Percentiles rank a stretch among this genome's conserved stretches.
Conservation (phyloP, 2,797 vertebrate genomes). For the Epinephelus malabaricus region DNA sequence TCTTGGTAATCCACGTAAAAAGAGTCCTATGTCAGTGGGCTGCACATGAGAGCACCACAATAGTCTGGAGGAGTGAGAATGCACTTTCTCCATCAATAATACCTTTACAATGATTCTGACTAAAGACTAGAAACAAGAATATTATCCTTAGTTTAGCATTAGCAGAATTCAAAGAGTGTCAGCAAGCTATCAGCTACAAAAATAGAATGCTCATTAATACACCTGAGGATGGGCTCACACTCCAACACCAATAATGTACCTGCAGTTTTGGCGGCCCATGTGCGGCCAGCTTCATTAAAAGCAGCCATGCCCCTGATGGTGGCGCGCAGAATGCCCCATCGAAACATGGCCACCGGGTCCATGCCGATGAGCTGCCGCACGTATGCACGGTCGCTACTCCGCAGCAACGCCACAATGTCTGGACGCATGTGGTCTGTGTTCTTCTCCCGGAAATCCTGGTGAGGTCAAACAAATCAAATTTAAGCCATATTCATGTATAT, state of each 20-base stretch:
- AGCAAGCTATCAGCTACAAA: not conserved
- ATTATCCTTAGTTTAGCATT: not conserved
- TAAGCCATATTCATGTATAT: not conserved
- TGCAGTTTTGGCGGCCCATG: constrained; percentile 89
- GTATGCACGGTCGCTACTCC: constrained; percentile 94
- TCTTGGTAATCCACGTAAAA: constrained; percentile 62
- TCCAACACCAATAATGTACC: constrained; percentile 71
- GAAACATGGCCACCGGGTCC: constrained; percentile 98
- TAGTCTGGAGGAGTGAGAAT: constrained; percentile 48
- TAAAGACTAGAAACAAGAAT: not conserved
- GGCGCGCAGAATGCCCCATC: constrained; percentile 95
- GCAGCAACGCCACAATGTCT: constrained; percentile 94
- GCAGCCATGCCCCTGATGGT: constrained; percentile 92
- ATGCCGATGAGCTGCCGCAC: constrained; percentile 96
- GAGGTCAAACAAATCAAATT: not conserved
- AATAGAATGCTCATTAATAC: not conserved
- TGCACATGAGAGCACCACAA: constrained; percentile 48
- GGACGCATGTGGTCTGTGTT: constrained; percentile 99
- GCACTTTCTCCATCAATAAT: not conserved
- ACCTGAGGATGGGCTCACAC: not conserved
- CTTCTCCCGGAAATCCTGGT: constrained; percentile 97
- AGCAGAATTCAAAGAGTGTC: not conserved
- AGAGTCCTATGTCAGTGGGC: constrained; percentile 49
- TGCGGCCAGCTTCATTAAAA: constrained; percentile 91
- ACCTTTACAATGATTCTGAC: not conserved